Percentiles rank a stretch among this genome's conserved stretches.
These are phyloP conservation scores for Scyliorhinus canicula DNA, from an alignment of 2,797 vertebrate species.

Conservation along the genomic window DNA sequence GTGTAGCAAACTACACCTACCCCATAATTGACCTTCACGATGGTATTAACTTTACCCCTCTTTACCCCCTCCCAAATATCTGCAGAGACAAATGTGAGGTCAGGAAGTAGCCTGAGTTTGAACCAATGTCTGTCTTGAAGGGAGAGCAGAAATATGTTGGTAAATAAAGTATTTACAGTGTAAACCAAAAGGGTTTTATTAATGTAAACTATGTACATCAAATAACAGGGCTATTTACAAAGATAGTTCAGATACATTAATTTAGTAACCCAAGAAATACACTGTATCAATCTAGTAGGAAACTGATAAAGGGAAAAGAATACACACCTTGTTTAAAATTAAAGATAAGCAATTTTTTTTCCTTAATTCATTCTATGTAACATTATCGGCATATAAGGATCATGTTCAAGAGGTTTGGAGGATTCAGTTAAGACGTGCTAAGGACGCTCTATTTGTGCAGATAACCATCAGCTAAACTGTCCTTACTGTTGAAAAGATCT, in stretches of 20 bases:
- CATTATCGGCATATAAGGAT: background rate
- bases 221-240: conserved; percentile 5
- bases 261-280: conserved; percentile 33
- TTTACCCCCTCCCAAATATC: background rate
- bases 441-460: background rate
- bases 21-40: background rate
- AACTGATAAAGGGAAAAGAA: background rate
- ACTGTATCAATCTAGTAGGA: conserved; percentile 1
- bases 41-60: background rate
- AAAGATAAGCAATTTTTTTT: background rate
- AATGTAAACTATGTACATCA: conserved; percentile 31
- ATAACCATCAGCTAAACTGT: background rate
- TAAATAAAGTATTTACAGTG: conserved; percentile 15
- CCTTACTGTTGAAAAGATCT: background rate
- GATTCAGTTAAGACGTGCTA: background rate
- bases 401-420: background rate
- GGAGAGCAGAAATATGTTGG: background rate
- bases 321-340: background rate
- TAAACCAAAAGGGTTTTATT: conserved; percentile 35
- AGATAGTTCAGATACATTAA: conserved; percentile 18
- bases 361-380: background rate
- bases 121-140: background rate
- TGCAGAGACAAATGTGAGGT: background rate
- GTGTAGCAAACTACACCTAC: background rate
- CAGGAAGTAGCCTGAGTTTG: background rate